A percentile compares a stretch with the other conserved stretches of the same genome.
Conservation (phyloP, 2,113 vertebrate genomes). For the Eclectus roratus region DNA sequence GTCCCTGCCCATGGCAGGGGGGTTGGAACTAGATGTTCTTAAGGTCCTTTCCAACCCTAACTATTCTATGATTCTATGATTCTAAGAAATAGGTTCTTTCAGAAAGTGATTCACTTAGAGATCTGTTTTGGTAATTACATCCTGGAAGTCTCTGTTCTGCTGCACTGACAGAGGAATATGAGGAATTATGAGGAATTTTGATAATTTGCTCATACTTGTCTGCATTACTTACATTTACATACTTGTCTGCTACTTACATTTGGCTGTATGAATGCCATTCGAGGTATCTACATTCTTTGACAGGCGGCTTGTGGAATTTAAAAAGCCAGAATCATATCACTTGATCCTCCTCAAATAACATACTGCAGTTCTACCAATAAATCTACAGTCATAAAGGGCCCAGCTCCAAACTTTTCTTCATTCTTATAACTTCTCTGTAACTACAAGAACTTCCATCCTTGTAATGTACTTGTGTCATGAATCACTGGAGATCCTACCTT, state of each 20-base stretch:
- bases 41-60: too few species aligned
- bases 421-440: not conserved
- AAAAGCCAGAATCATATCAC: not conserved
- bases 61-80: too few species aligned
- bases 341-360: not conserved
- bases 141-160: not conserved
- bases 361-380: not conserved
- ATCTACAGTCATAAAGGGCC: not conserved
- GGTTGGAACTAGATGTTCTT: too few species aligned
- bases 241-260: not conserved
- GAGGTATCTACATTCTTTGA: not conserved
- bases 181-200: not conserved
- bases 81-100: not conserved
- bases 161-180: not conserved
- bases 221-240: not conserved
- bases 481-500: not conserved
- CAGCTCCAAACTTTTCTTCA: not conserved
- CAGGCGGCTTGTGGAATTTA: not conserved
- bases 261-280: not conserved
- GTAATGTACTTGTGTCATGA: not conserved
- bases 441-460: not conserved
- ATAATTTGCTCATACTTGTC: not conserved
- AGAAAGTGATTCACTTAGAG: not conserved
- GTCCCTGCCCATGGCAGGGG: too few species aligned
- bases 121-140: not conserved